Conservation (phyloP, 2,888 invertebrate species). For the Torymus aiolomorphi region DNA sequence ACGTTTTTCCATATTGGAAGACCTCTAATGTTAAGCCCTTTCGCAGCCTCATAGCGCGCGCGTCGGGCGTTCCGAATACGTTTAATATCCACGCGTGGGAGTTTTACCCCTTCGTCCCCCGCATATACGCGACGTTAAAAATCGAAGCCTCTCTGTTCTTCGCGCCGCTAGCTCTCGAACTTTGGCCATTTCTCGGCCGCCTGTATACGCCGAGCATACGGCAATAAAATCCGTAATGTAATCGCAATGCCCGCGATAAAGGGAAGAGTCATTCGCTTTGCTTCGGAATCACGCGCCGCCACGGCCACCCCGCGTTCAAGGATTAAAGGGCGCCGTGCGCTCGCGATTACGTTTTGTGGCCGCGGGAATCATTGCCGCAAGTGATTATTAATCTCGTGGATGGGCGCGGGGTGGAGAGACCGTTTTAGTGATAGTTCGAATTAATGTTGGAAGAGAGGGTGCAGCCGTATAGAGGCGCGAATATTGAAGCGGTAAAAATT, state of each 20-base stretch:
- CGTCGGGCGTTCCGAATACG: conserved; percentile 33
- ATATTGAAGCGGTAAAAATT: background rate
- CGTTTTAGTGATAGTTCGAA: no score
- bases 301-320: background rate
- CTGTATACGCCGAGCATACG: background rate
- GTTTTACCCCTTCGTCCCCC: background rate
- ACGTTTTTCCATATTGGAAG: conserved; percentile 47
- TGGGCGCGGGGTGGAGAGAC: no score
- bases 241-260: conserved; percentile 44
- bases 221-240: conserved; percentile 45
- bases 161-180: background rate
- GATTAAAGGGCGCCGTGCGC: conserved; percentile 12
- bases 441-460: no score
- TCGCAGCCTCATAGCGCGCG: conserved; percentile 22
- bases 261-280: conserved; percentile 17
- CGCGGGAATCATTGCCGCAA: background rate
- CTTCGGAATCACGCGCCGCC: background rate
- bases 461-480: background rate
- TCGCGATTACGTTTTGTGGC: background rate
- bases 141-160: conserved; percentile 23
- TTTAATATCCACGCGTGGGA: conserved; percentile 46
- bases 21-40: conserved; percentile 47
- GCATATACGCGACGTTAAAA: conserved; percentile 26
- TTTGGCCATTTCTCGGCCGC: conserved; percentile 7
- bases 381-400: no score